phyloP scores from a whole-genome alignment of 2,113 vertebrate genomes.

The Myiagra hebetior region DNA sequence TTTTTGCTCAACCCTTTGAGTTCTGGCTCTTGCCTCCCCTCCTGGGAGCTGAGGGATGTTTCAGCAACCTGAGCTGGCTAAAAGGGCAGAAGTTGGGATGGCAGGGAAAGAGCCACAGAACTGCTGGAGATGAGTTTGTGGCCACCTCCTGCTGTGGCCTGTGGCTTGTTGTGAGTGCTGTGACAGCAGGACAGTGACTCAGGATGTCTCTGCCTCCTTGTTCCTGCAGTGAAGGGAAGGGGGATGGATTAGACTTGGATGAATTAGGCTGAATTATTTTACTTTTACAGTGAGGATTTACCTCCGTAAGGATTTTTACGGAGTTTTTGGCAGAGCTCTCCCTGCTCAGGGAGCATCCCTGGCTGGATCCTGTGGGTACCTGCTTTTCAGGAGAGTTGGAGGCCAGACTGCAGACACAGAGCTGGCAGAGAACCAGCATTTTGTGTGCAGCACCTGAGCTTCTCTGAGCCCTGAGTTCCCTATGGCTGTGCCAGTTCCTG shows the following conservation, averaged over 20 bases:
- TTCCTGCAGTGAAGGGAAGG: not conserved
- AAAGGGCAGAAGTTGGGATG: not conserved
- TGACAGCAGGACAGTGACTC: not conserved
- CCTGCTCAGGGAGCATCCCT: accelerated
- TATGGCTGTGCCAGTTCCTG: not conserved
- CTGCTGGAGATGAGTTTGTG: not conserved
- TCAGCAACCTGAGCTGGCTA: not conserved
- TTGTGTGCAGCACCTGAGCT: not conserved
- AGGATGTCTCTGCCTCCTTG: not conserved
- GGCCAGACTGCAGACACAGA: not conserved
- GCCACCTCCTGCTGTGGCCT: not conserved
- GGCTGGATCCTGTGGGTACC: not conserved
- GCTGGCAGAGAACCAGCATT: not conserved
- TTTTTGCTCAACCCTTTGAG: not conserved
- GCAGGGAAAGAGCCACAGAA: not conserved
- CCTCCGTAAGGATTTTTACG: not conserved
- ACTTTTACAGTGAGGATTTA: not conserved
- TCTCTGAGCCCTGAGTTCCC: not conserved
- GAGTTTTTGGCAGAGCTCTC: not conserved
- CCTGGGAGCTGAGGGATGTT: not conserved
- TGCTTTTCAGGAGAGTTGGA: not conserved
- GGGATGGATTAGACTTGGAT: not conserved
- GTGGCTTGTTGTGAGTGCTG: not conserved
- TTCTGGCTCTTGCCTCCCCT: not conserved
- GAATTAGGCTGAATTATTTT: not conserved